Conservation (phyloP, 2,113 vertebrate species). For the Okapia johnstoni region DNA sequence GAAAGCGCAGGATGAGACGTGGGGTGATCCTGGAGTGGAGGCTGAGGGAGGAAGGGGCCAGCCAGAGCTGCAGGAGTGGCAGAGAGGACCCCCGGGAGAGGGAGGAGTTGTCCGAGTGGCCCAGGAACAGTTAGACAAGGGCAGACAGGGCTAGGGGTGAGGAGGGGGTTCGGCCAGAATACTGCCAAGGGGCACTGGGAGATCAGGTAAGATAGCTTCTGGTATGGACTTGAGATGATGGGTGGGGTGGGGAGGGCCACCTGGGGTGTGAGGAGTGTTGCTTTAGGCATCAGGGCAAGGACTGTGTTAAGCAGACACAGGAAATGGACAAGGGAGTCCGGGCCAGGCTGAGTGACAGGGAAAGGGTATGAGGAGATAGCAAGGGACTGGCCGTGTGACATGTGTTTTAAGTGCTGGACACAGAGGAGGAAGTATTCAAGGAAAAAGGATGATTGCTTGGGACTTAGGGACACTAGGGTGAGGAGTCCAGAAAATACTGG, state of each 20-base stretch:
- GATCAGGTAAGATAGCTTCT: neutral
- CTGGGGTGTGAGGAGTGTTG: neutral
- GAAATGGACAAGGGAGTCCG: neutral
- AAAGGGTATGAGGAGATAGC: neutral
- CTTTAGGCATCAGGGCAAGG: neutral
- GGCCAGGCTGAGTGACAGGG: neutral
- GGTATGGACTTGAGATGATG: neutral
- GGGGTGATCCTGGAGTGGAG: neutral
- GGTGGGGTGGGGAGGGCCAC: neutral
- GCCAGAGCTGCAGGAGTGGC: neutral
- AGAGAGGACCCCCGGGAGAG: neutral
- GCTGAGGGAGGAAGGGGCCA: neutral
- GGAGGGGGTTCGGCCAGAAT: neutral
- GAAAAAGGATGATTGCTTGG: neutral
- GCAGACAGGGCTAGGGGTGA: neutral
- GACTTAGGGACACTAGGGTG: neutral
- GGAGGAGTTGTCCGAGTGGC: neutral
- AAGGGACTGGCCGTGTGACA: neutral
- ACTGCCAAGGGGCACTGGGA: neutral
- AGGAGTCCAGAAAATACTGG: neutral
- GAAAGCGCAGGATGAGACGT: neutral
- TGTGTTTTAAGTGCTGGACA: neutral
- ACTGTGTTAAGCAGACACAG: neutral
- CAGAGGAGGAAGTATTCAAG: neutral
- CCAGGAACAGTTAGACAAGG: conserved; percentile 31